Evolutionary conservation across 2,888 invertebrate genomes (phyloP).

Genomic region (Aphelenchoides bicaudatus): DNA sequence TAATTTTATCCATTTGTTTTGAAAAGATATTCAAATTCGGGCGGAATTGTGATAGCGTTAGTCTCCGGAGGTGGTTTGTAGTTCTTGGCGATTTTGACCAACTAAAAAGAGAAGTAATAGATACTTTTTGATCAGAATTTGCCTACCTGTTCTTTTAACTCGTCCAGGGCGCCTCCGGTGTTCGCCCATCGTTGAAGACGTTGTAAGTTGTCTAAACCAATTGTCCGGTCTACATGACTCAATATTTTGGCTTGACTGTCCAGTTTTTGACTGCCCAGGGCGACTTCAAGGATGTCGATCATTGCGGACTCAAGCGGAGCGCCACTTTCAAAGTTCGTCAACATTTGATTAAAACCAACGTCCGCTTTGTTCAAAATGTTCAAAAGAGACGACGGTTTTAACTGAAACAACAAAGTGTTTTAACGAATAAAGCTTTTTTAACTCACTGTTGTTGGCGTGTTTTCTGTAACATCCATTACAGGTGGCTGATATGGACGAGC

Average conservation of each 20-base stretch:
- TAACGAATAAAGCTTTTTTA: constrained; percentile 18
- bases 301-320: constrained; percentile 57
- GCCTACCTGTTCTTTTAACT: constrained; percentile 57
- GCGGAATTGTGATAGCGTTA: constrained; percentile 53
- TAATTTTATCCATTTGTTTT: constrained; percentile 31
- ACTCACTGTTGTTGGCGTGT: constrained; percentile 44
- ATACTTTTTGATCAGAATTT: constrained; percentile 9
- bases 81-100: constrained; percentile 57
- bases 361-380: constrained; percentile 55
- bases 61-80: constrained; percentile 56
- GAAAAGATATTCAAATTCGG: constrained; percentile 59
- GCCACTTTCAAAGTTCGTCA: constrained; percentile 57
- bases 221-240: constrained; percentile 57
- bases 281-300: constrained; percentile 58
- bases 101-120: constrained; percentile 38
- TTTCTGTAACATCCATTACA: constrained; percentile 38
- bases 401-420: constrained; percentile 10
- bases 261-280: constrained; percentile 54
- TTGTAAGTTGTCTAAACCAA: constrained; percentile 58
- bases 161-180: constrained; percentile 59
- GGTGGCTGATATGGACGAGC: constrained; percentile 35
- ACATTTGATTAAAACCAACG: constrained; percentile 58
- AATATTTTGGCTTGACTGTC: constrained; percentile 58
- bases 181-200: constrained; percentile 59
- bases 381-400: constrained; percentile 54